Base-by-base conservation (phyloP, 2,113 vertebrate genomes). In the Coryphaenoides rupestris region DNA sequence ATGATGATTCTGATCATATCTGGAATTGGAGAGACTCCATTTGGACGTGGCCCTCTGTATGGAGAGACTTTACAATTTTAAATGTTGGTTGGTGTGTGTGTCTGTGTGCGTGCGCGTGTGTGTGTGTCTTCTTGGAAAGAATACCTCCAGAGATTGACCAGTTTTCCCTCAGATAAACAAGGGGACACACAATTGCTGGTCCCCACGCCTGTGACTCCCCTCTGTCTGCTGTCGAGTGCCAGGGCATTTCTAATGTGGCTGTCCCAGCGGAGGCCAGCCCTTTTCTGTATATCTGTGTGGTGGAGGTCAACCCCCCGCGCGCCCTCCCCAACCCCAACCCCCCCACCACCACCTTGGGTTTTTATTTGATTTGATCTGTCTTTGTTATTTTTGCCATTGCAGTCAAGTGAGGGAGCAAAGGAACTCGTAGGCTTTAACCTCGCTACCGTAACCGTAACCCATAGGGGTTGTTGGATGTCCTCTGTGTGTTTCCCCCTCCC, bases 131-230 rank as follows among this genome's bases (percentile, higher is more conserved):
- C 33, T 40, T 21, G 4, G 33, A 52, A 12, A 55, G 15, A 28
- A 19, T 19, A 19, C 61, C 61, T 63, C 59, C 45, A 33, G 5
- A 17, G 56, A 5, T 15, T n/a, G 50, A 53, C 50, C 50, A 53
- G 50, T 53, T n/a, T 14, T 22, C 54, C 21, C 54, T 22, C 54
- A 55, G 54, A 23, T 7, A 21, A 55, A 21, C n/a, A 9, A 40
- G 7, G 13, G 6, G 33, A 40, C 33, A 40, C 33, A 40, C 9
- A 40, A 40, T 40, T n/a, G 33, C 33, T 40, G 33, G 33, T 55
- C 19, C n/a, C n/a, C 54, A 14, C 21, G 47, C 47, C 33, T 40
- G 33, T 40, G 33, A 12, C 33, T 55, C 54, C 19, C n/a, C 53
- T 5, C 19, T 22, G 19, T 4, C 21, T 55, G 10, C 13, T 55